phyloP scores from a whole-genome alignment of 2,113 vertebrate species.

The Microtus richardsoni region DNA sequence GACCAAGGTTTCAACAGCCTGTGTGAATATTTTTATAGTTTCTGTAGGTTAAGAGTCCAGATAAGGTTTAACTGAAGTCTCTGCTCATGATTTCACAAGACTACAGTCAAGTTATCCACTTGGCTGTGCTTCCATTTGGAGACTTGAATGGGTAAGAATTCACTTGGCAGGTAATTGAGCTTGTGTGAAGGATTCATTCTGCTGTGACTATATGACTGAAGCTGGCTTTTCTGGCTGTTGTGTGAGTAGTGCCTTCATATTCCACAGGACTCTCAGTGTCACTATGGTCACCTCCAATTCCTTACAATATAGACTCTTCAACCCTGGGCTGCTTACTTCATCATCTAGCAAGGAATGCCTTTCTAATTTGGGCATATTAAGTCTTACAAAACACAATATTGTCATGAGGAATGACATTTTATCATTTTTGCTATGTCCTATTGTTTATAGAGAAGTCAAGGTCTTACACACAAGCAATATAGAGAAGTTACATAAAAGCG shows the following conservation, averaged over 20 bases:
- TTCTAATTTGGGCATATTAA: neutral
- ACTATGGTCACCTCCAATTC: neutral
- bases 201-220: neutral
- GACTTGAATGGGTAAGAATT: neutral
- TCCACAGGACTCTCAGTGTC: neutral
- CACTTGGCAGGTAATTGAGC: neutral
- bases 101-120: neutral
- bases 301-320: neutral
- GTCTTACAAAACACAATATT: neutral
- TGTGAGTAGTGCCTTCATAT: neutral
- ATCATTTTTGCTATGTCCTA: neutral
- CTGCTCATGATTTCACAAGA: neutral
- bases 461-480: neutral
- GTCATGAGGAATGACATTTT: neutral
- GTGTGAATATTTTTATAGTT: neutral
- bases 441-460: neutral
- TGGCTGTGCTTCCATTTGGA: neutral
- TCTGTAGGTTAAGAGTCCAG: neutral
- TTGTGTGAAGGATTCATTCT: constrained; percentile 4
- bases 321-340: neutral
- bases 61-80: neutral
- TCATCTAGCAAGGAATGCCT: neutral
- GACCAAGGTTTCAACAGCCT: neutral
- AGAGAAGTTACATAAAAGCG: neutral
- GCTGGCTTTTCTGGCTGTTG: neutral